Evolutionary conservation across 2,888 invertebrate species (phyloP), one percentile per base, ranked within the genome.

Genomic region (Argyresthia albistria): DNA sequence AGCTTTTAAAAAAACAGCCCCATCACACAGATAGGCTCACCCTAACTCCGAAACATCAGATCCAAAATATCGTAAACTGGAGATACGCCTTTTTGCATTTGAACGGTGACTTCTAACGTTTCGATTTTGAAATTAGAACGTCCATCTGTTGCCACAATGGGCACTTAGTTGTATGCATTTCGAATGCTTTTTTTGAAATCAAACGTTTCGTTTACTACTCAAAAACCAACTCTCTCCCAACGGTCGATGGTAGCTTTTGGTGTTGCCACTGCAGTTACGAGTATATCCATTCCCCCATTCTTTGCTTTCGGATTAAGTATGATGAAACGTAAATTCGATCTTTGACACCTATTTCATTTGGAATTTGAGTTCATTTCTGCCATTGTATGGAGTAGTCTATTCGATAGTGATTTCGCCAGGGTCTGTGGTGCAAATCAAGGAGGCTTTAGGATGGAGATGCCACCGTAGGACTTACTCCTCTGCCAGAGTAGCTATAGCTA

Each of bases 311-410:
- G 86, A 86, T 87, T 87, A 84, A 77, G 79, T 79, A 84, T 86
- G 86, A 86, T 86, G 86, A 86, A 82, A 84, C 82, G 86, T 84
- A 86, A 87, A 87, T 87, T 84, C 82, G 84, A 87, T 86, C 86
- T 87, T 84, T 86, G 84, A 84, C 87, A 87, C 87, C 86, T 87
- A 83, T 87, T 83, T 81, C 82, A 83, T 84, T 86, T 81, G 75
- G 76, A 73, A 75, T 75, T 72, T 73, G 77, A 73, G 66, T 69
- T 63, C 65, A 77, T 80, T 82, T 81, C 76, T 78, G 71, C 76
- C 71, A 78, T 74, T 79, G 74, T 74, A 64, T 65, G 59, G 50
- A 52, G 55, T 56, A 57, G 69, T 71, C 63, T 64, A 73, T 73
- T 72, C 65, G 70, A 68, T 65, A 64, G 66, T 61, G 59, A 69